Conservation (phyloP, 2,888 invertebrate species). For the Heliconius ethilla region DNA sequence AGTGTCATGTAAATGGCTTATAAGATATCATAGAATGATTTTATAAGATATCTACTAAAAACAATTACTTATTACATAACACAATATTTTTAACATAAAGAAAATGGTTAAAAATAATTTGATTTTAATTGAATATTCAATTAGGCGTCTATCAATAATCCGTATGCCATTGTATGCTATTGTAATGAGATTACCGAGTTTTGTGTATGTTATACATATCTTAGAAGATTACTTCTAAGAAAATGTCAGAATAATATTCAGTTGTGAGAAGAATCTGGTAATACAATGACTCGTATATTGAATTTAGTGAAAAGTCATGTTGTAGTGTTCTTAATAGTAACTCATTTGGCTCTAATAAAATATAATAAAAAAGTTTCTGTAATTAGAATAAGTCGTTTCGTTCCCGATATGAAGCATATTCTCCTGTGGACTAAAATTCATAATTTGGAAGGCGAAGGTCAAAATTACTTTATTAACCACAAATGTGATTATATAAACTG, state of each 20-base stretch:
- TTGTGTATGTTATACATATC: slow-evolving; percentile 18
- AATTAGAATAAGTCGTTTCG: slow-evolving; percentile 55
- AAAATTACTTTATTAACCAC: slow-evolving; percentile 53
- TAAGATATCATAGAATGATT: too few species aligned
- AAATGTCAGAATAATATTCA: neutral
- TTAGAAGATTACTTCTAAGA: slow-evolving; percentile 7
- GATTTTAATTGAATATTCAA: neutral
- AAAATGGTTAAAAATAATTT: too few species aligned
- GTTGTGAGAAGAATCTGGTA: neutral
- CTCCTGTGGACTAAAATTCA: slow-evolving; percentile 63
- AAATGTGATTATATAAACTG: slow-evolving; percentile 62
- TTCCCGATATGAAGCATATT: slow-evolving; percentile 63
- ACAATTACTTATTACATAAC: too few species aligned
- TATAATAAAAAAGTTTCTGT: slow-evolving; percentile 40
- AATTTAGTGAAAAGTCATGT: slow-evolving; percentile 37
- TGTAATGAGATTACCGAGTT: slow-evolving; percentile 25
- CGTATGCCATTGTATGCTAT: slow-evolving; percentile 11
- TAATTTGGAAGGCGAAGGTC: slow-evolving; percentile 55
- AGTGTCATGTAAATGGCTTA: neutral
- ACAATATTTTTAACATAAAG: too few species aligned
- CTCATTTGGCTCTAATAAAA: slow-evolving; percentile 38
- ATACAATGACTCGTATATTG: slow-evolving; percentile 34
- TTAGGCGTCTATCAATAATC: neutral
- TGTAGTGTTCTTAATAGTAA: slow-evolving; percentile 35
- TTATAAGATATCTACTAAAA: too few species aligned